Evolutionary conservation across 2,113 vertebrate species (phyloP), one percentile per base, ranked within the genome.

Genomic region (Balaeniceps rex): DNA sequence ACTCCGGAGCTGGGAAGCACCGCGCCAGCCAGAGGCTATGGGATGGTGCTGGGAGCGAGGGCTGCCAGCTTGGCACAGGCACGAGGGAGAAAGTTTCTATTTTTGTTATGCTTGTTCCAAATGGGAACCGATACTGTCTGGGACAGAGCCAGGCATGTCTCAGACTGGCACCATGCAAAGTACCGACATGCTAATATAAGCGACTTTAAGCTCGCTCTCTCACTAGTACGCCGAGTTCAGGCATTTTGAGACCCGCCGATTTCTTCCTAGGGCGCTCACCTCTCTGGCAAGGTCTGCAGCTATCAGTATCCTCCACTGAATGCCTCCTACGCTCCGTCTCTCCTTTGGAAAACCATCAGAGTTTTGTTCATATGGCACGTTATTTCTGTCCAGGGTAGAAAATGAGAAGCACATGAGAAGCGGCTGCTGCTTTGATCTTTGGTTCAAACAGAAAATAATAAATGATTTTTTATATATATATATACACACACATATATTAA

Each of bases 71-170:
- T 77, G 90, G 95, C 95, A 89, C 29, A 6, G 63, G 87, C 72
- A 28, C 42, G 0, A 12, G 64, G 52, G 72, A 91, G 84, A 93
- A 76, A 83, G 96, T 77, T 96, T 92, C 92, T 96, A 93, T 94
- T 96, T 96, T 90, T 83, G 74, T 92, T 75, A 9, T 36, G 9
- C 83, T 33, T 7, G 38, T 84, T 96, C 81, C 96, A 95, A 94
- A 83, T 4, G 83, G 93, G 87, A 97, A 79, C 52, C 17, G 74
- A 96, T 87, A 80, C 78, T 6, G 55, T 3, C 94, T 95, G 96
- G 64, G 90, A 81, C 60, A 29, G 88, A 72, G 95, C 96, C 92
- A 95, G 96, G 92, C 87, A 82, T 49, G 94, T 38, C 94, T 70
- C 66, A 19, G 65, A 22, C 92, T 49, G 70, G 97, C 91, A 89